These are phyloP conservation scores for Scortum barcoo DNA, from an alignment of 2,113 vertebrate genomes.

Conservation along the genomic window DNA sequence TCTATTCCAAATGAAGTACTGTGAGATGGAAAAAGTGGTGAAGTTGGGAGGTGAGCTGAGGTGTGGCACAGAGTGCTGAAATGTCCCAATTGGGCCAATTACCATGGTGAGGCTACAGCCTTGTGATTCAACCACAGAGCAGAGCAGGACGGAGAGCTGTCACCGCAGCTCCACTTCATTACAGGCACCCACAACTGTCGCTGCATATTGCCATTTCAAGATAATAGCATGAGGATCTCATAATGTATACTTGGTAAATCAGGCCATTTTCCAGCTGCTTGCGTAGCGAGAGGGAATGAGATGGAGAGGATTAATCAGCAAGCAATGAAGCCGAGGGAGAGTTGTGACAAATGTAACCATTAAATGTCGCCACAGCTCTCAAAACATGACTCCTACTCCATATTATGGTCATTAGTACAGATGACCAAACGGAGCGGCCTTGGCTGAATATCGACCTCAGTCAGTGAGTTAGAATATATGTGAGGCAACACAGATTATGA, in stretches of 20 bases:
- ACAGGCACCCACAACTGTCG: constrained; percentile 37
- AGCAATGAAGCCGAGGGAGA: constrained; percentile 28
- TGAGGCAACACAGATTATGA: constrained; percentile 53
- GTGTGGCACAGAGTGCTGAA: constrained; percentile 71
- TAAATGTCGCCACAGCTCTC: constrained; percentile 49
- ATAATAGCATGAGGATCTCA: constrained; percentile 62
- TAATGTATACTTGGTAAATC: constrained; percentile 45
- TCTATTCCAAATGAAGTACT: constrained; percentile 55
- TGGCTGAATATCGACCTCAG: constrained; percentile 49
- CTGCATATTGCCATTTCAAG: constrained; percentile 54
- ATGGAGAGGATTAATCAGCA: constrained; percentile 41
- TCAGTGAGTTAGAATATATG: constrained; percentile 44
- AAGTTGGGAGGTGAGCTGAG: constrained; percentile 67
- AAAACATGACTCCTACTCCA: constrained; percentile 49
- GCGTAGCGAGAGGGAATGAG: constrained; percentile 19
- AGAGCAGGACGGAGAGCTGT: constrained; percentile 55
- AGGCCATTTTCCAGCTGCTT: constrained; percentile 60
- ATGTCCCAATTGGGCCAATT: constrained; percentile 74
- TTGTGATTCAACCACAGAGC: constrained; percentile 58
- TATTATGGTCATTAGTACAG: constrained; percentile 53
- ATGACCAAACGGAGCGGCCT: constrained; percentile 53
- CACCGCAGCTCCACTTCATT: constrained; percentile 66
- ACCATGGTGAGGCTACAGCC: constrained; percentile 53
- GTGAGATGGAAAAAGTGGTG: constrained; percentile 63
- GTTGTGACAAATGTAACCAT: constrained; percentile 47